Base-by-base conservation (phyloP, 2,888 invertebrate species). In the Gerosis bhagava region DNA sequence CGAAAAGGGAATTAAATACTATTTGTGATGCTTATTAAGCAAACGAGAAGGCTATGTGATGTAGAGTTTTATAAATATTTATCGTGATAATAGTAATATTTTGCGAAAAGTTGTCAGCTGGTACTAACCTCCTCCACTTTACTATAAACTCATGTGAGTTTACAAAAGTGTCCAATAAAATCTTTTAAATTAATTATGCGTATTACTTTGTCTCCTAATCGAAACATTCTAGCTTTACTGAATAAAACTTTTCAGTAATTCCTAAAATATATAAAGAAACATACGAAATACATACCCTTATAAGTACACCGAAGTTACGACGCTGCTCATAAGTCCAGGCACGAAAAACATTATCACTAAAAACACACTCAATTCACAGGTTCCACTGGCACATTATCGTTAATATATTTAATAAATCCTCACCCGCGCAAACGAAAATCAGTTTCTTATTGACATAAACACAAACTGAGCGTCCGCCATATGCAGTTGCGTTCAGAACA, bases 361-460 rank as follows among this genome's bases (percentile, higher is more conserved):
- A 76, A 73, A 73, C 73, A 71, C 67, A 77, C 83, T 81, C 75
- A 77, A 79, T 74, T 73, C 80, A 83, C 83, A 77, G 70, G 60
- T 73, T 77, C 67, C 83, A 86, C 83, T 70, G 71, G 62, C 80
- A 86, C 83, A 80, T 80, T 67, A 70, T 77, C 63, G 70, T 77
- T 75, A 69, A 69, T 70, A 68, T 66, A 74, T 74, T 74, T 73
- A 72, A 72, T 70, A 75, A 77, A 74, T 81, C 78, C 81, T 86
- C 87, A 86, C 87, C 87, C 87, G 87, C 87, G 86, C 76, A 84
- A 86, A 83, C 77, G 73, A 77, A 83, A 84, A 83, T 86, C 83
- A 83, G 83, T 79, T 78, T 75, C 75, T 78, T 88, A 88, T 88
- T 88, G 88, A 88, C 87, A 88, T 88, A 88, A 88, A 88, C 88